Conservation (phyloP, 2,888 invertebrate species). For the Agonopterix alstromeriana region DNA sequence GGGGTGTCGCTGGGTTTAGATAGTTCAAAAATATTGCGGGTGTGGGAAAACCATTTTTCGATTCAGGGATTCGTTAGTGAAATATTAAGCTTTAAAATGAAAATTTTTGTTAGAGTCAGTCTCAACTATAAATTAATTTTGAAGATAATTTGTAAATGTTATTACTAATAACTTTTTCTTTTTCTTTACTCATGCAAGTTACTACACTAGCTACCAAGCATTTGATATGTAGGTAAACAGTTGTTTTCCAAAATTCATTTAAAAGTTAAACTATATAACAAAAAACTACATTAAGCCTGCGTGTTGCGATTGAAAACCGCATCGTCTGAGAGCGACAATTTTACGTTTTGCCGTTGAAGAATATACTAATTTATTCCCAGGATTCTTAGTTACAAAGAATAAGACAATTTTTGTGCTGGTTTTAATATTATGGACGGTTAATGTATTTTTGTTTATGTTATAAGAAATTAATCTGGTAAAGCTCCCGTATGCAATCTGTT, state of each 20-base stretch:
- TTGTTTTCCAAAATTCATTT: too few relatives aligned
- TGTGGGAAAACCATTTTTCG: too few relatives aligned
- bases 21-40: too few relatives aligned
- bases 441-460: slow-evolving; percentile 10
- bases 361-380: neutral
- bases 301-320: slow-evolving; percentile 1
- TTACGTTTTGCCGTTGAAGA: neutral
- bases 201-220: too few relatives aligned
- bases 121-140: too few relatives aligned
- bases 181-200: too few relatives aligned
- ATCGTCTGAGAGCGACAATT: neutral
- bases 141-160: too few relatives aligned
- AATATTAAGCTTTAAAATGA: too few relatives aligned
- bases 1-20: too few relatives aligned
- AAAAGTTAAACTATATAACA: slow-evolving; percentile 6
- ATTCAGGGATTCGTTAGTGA: too few relatives aligned
- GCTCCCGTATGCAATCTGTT: slow-evolving; percentile 40
- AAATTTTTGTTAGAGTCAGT: too few relatives aligned
- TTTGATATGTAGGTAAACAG: slow-evolving; percentile 11
- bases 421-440: neutral
- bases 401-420: neutral
- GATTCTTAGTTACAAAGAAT: neutral
- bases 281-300: neutral
- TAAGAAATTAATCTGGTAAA: slow-evolving; percentile 22
- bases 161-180: too few relatives aligned